These are phyloP conservation scores for Chrysolina americana DNA, from an alignment of 2,888 invertebrate species.

Conservation along the genomic window DNA sequence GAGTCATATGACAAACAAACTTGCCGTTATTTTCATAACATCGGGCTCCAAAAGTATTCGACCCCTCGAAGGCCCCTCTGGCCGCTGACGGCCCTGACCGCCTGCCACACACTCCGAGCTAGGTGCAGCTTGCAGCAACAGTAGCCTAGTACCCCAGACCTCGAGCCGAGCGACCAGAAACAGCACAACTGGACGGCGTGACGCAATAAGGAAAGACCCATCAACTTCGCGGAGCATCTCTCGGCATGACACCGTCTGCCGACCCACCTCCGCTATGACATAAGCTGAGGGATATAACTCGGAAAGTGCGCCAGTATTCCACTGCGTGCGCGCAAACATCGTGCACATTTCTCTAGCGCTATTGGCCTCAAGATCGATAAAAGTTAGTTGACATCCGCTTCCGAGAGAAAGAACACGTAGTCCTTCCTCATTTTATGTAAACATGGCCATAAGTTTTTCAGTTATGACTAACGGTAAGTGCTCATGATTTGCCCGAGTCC, in stretches of 20 bases:
- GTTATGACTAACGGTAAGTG: slow-evolving; percentile 46
- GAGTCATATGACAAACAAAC: too few relatives aligned
- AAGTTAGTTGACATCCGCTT: slow-evolving; percentile 40
- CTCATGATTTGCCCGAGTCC: slow-evolving; percentile 3
- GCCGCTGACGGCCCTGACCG: slow-evolving; percentile 20
- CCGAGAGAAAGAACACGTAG: slow-evolving; percentile 30
- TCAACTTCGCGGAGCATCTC: not conserved
- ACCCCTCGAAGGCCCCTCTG: not conserved
- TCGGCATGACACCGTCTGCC: not conserved
- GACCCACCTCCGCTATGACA: not conserved
- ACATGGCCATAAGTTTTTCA: slow-evolving; percentile 20
- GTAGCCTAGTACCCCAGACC: slow-evolving; percentile 31
- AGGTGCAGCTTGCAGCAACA: slow-evolving; percentile 22
- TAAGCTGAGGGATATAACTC: slow-evolving; percentile 2
- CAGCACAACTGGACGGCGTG: not conserved
- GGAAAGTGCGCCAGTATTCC: slow-evolving; percentile 39
- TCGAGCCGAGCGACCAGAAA: slow-evolving; percentile 1
- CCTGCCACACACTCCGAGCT: slow-evolving; percentile 14
- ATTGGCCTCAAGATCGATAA: slow-evolving; percentile 28
- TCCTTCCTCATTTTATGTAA: slow-evolving; percentile 23
- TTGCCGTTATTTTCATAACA: too few relatives aligned
- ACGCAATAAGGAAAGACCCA: not conserved
- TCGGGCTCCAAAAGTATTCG: not conserved
- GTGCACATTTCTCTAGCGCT: slow-evolving; percentile 20
- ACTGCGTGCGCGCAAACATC: slow-evolving; percentile 41